Base-by-base conservation (phyloP, 2,797 vertebrate species). In the Dallia pectoralis region DNA sequence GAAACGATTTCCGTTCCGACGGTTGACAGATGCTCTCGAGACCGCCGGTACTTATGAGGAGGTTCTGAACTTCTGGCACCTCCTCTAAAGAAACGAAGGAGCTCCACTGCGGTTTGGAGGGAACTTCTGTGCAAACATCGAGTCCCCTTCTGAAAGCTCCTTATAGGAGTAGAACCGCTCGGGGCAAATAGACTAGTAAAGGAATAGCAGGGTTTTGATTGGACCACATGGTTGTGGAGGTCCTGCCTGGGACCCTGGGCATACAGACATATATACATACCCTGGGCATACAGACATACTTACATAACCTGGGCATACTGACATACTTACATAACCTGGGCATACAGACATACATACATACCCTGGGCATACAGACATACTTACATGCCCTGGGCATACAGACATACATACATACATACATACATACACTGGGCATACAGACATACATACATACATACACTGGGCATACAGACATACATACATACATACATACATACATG, bases 131-230 rank as follows among this genome's bases (percentile, higher is more conserved):
- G 19, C 83, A 79, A 82, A 83, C 83, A 82, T 79, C 82, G 82
- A 89, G 87, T 89, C 87, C 86, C 85, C 87, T 87, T 88, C 86
- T 87, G 79, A 81, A 49, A 64, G 84, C 82, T 86, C 82, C 83
- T 86, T 82, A n/a, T n/a, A 74, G 62, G 77, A 84, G 29, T 76
- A 51, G 70, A 77, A 73, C 36, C 73, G 81, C 72, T 73, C 47
- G 76, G 78, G 75, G 75, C 78, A 77, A 59, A 72, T 56, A 65
- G 70, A 74, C 75, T 79, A 76, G 82, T 69, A 70, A 74, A 79
- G 76, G 75, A 49, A 73, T 1, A 68, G 84, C 83, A 0, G 73
- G 8, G 69, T 81, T 85, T 77, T 88, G 86, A 91, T 91, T 91
- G 88, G 90, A 85, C 68, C 74, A 84, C 8, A 32, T 59, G 5